phyloP scores from a whole-genome alignment of 2,888 invertebrate genomes.

The Rosalia funebris region DNA sequence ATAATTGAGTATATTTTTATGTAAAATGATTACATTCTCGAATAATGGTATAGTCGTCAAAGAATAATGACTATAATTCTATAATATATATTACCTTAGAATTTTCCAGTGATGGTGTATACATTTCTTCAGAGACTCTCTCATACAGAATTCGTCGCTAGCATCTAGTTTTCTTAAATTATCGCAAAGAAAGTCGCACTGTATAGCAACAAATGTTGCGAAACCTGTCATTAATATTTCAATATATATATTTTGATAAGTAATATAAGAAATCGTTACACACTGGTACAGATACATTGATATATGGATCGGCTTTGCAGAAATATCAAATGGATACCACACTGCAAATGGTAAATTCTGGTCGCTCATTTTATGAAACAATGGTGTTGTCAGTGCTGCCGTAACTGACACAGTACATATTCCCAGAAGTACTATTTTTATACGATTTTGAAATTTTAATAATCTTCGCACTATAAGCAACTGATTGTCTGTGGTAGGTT shows the following conservation, averaged over 20 bases:
- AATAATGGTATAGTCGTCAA: no score
- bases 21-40: no score
- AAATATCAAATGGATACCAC: slow-evolving; percentile 42
- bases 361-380: slow-evolving; percentile 26
- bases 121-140: slow-evolving; percentile 18
- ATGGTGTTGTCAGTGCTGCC: slow-evolving; percentile 31
- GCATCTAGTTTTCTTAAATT: slow-evolving; percentile 25
- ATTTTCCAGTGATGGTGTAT: slow-evolving; percentile 38
- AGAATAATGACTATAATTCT: no score
- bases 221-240: slow-evolving; percentile 36
- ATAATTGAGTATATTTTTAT: no score
- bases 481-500: slow-evolving; percentile 30
- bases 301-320: slow-evolving; percentile 24
- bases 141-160: neutral
- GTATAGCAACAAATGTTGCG: slow-evolving; percentile 36
- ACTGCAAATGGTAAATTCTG: slow-evolving; percentile 26
- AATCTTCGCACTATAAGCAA: slow-evolving; percentile 15
- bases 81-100: slow-evolving; percentile 34
- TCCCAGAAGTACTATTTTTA: slow-evolving; percentile 27
- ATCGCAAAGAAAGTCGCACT: slow-evolving; percentile 39
- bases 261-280: slow-evolving; percentile 25
- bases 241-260: slow-evolving; percentile 31
- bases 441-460: slow-evolving; percentile 28
- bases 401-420: slow-evolving; percentile 26
- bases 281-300: slow-evolving; percentile 39